phyloP scores from a whole-genome alignment of 2,888 invertebrate genomes.

The Drosophila borborema region DNA sequence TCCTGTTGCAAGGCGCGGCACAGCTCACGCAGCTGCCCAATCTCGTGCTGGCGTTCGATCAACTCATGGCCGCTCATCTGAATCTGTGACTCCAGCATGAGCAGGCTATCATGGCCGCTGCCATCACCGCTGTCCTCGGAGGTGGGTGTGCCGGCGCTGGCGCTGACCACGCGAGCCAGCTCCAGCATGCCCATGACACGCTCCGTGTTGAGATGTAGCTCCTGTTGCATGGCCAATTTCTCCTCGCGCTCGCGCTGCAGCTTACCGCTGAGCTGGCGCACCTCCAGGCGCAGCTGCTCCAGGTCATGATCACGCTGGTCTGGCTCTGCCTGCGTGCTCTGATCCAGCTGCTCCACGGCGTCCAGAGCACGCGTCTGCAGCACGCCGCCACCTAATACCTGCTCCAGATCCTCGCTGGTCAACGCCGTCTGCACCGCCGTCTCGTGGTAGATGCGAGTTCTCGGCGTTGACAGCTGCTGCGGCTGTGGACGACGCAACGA shows the following conservation, averaged over 20 bases:
- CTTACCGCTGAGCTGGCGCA: conserved; percentile 87
- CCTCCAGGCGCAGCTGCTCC: conserved; percentile 87
- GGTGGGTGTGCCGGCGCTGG: conserved; percentile 84
- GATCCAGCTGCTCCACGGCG: conserved; percentile 86
- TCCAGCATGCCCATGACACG: conserved; percentile 88
- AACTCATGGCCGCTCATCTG: conserved; percentile 91
- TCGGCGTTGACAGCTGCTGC: conserved; percentile 78
- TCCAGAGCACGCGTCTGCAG: conserved; percentile 82
- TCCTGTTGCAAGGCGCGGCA: conserved; percentile 91
- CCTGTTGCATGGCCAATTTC: conserved; percentile 90
- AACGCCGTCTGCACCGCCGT: conserved; percentile 91
- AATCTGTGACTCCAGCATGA: conserved; percentile 91
- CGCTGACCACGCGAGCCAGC: conserved; percentile 82
- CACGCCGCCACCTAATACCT: conserved; percentile 88
- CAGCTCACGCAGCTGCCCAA: conserved; percentile 89
- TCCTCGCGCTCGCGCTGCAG: conserved; percentile 90
- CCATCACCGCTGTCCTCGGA: conserved; percentile 84
- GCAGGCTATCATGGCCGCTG: conserved; percentile 89
- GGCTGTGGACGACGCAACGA: conserved; percentile 84
- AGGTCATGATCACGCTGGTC: conserved; percentile 88
- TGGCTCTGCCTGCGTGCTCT: conserved; percentile 87
- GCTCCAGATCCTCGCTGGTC: conserved; percentile 90
- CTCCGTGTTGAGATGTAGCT: conserved; percentile 90
- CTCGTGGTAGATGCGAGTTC: conserved; percentile 92
- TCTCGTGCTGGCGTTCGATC: conserved; percentile 91